phyloP scores from a whole-genome alignment of 2,888 invertebrate species.

The Diloba caeruleocephala region DNA sequence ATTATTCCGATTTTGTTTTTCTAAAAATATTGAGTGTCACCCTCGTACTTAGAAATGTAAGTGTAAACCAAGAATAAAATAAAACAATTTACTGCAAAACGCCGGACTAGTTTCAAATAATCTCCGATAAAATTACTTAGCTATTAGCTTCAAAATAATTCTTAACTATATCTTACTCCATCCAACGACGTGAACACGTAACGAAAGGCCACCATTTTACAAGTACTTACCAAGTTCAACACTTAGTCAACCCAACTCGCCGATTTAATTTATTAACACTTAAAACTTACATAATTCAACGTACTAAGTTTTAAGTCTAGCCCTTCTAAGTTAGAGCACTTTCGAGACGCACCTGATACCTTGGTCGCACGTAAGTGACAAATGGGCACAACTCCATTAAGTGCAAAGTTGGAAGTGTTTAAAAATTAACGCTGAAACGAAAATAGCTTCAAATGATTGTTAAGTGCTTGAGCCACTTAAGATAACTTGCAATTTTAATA shows the following conservation, averaged over 20 bases:
- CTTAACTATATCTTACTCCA: conserved; percentile 2
- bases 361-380: conserved; percentile 40
- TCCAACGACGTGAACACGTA: conserved; percentile 12
- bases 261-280: conserved; percentile 54
- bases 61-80: not conserved
- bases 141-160: conserved; percentile 14
- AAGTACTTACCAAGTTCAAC: conserved; percentile 40
- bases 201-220: conserved; percentile 29
- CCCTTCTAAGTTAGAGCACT: conserved; percentile 48
- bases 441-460: conserved; percentile 12
- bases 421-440: conserved; percentile 46
- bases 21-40: too few relatives aligned
- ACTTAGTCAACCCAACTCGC: conserved; percentile 35
- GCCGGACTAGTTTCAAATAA: conserved; percentile 9
- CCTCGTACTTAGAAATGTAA: too few relatives aligned
- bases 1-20: too few relatives aligned
- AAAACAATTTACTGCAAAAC: not conserved
- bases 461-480: conserved; percentile 22
- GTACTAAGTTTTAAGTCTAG: conserved; percentile 51
- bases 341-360: conserved; percentile 54
- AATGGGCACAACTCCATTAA: conserved; percentile 38
- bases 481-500: conserved; percentile 20
- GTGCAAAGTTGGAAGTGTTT: conserved; percentile 39
- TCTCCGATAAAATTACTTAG: conserved; percentile 16
- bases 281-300: conserved; percentile 52